These are phyloP conservation scores for Seriola rivoliana DNA, from an alignment of 2,113 vertebrate species.

Conservation along the genomic window DNA sequence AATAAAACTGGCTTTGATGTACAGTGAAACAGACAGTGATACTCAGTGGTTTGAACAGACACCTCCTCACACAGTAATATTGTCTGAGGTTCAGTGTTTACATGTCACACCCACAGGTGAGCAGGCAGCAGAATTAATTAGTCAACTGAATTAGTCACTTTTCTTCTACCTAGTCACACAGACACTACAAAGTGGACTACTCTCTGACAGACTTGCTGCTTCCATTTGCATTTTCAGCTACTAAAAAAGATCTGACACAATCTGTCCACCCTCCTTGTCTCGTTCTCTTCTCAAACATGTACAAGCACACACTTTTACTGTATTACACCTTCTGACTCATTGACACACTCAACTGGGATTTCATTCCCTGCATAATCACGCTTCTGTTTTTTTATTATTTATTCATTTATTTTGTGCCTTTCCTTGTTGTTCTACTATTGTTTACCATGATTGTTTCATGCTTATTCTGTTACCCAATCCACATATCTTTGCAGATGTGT, in stretches of 20 bases:
- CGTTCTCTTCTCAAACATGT: not conserved
- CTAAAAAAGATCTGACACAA: conserved; percentile 10
- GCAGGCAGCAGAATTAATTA: not conserved
- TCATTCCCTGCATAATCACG: not conserved
- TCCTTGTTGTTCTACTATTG: not conserved
- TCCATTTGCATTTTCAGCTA: not conserved
- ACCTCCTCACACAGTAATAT: not conserved
- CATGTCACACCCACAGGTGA: not conserved
- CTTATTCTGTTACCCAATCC: not conserved
- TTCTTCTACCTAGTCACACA: conserved; percentile 30
- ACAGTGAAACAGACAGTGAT: too few relatives aligned
- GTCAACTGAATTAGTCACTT: conserved; percentile 1
- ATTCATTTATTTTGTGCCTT: not conserved
- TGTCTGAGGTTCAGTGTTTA: not conserved
- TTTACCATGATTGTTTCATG: not conserved
- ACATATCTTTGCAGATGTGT: not conserved
- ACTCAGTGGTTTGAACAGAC: not conserved
- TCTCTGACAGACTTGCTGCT: not conserved
- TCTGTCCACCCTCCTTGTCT: not conserved
- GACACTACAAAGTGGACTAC: not conserved
- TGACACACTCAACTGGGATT: not conserved
- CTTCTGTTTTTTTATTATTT: not conserved
- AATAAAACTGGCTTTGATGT: not conserved
- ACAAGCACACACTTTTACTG: not conserved
- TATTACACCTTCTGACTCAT: not conserved